Conservation (phyloP, 1,140 invertebrate genomes). For the Anadara kagoshimensis region DNA sequence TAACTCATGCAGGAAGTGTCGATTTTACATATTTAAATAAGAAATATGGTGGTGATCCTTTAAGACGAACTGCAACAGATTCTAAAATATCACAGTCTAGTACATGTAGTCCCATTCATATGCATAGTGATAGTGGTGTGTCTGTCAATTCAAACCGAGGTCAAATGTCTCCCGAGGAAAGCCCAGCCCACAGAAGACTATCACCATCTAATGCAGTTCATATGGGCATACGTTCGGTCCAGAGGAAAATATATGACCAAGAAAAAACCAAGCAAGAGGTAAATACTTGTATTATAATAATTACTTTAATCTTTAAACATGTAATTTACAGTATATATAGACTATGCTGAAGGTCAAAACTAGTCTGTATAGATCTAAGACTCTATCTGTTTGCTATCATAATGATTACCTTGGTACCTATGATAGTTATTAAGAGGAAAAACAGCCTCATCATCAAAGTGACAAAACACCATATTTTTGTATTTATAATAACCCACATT, state of each 20-base stretch:
- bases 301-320: no score
- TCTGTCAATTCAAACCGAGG: slow-evolving; percentile 19
- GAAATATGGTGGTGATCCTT: slow-evolving; percentile 43
- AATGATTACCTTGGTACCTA: no score
- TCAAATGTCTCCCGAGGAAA: slow-evolving; percentile 51
- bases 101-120: slow-evolving; percentile 39
- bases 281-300: slow-evolving; percentile 1
- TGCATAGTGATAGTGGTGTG: slow-evolving; percentile 38
- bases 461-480: no score
- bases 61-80: slow-evolving; percentile 66
- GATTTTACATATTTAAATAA: slow-evolving; percentile 55
- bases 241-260: slow-evolving; percentile 66
- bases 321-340: no score
- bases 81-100: slow-evolving; percentile 57
- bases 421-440: no score
- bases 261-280: slow-evolving; percentile 70
- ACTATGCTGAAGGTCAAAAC: no score
- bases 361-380: no score
- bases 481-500: no score
- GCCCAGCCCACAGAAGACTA: slow-evolving; percentile 48
- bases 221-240: slow-evolving; percentile 69
- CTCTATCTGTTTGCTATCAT: no score
- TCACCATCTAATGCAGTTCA: slow-evolving; percentile 64
- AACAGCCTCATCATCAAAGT: no score
- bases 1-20: slow-evolving; percentile 59